Base-by-base conservation (phyloP, 2,888 invertebrate genomes). In the Phalera bucephala region DNA sequence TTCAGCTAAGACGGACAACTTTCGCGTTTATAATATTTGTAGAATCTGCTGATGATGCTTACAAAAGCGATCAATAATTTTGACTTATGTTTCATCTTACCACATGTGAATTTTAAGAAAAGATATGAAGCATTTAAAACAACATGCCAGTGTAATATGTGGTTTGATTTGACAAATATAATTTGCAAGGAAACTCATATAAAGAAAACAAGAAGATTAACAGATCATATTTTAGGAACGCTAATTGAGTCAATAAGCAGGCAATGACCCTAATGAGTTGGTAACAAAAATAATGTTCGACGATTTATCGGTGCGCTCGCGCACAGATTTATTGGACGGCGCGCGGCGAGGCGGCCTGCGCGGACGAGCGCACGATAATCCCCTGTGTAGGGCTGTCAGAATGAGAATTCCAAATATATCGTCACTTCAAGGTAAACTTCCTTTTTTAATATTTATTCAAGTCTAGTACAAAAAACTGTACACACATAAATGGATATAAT, bases 211-310 rank as follows among this genome's bases (percentile, higher is more conserved):
- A 69, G 58, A 49, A 63, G 61, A 68, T 72, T 66, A 74, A 72
- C 64, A 64, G 67, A 61, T 80, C 73, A 75, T 84, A 86, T 79
- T 75, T 82, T 73, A 81, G 48, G 56, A 30, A 64, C 41, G 60
- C 64, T 79, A 82, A 83, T 80, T 82, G 85, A 87, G 83, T 78
- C 86, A 85, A 81, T 85, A 76, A 77, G 80, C 82, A 84, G 87
- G 66, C 88, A 87, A 88, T 83, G 88, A 88, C 89, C 88, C 82
- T 86, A 87, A 87, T 86, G 87, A 86, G 87, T 74, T 77, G 79
- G 80, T 75, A 86, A 87, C 86, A 85, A 85, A 87, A 88, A 88
- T 88, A 88, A 87, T 88, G 84, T 75, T 64, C 65, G 67, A 75
- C 83, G 82, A 88, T 88, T 85, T 88, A 88, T 87, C 72, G 82